Evolutionary conservation across 2,888 invertebrate species (phyloP).

Genomic region (Lathronympha strigana): DNA sequence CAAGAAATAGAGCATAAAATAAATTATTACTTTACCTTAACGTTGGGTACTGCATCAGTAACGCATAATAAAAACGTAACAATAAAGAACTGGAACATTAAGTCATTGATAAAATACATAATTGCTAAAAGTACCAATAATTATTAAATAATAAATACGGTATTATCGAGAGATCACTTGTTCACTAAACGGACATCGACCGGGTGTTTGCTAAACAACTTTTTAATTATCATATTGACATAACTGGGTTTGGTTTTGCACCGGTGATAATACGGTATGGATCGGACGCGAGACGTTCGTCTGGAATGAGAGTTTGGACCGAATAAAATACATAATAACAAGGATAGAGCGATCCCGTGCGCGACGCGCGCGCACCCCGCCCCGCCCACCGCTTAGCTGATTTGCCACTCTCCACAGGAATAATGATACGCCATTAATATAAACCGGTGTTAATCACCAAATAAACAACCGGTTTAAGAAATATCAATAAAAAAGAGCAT

Average conservation of each 20-base stretch:
- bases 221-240: constrained; percentile 71
- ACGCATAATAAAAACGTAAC: constrained; percentile 66
- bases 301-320: constrained; percentile 70
- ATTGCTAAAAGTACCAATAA: constrained; percentile 50
- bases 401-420: constrained; percentile 49
- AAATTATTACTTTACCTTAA: constrained; percentile 66
- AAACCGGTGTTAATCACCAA: constrained; percentile 44
- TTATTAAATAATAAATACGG: constrained; percentile 8
- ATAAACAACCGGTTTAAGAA: constrained; percentile 22
- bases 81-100: constrained; percentile 69
- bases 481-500: background rate
- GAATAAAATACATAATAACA: constrained; percentile 73
- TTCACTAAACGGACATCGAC: constrained; percentile 64
- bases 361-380: constrained; percentile 51
- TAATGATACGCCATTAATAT: constrained; percentile 48
- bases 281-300: constrained; percentile 64
- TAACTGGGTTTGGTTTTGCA: constrained; percentile 56
- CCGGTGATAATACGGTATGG: constrained; percentile 53
- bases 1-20: constrained; percentile 12
- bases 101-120: constrained; percentile 68
- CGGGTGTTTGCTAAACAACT: constrained; percentile 55
- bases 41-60: constrained; percentile 64
- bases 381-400: constrained; percentile 65
- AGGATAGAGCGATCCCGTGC: constrained; percentile 58
- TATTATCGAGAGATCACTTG: constrained; percentile 55